Evolutionary conservation across 1,140 invertebrate species (phyloP).

Genomic region (Aphelenchoides fujianensis): DNA sequence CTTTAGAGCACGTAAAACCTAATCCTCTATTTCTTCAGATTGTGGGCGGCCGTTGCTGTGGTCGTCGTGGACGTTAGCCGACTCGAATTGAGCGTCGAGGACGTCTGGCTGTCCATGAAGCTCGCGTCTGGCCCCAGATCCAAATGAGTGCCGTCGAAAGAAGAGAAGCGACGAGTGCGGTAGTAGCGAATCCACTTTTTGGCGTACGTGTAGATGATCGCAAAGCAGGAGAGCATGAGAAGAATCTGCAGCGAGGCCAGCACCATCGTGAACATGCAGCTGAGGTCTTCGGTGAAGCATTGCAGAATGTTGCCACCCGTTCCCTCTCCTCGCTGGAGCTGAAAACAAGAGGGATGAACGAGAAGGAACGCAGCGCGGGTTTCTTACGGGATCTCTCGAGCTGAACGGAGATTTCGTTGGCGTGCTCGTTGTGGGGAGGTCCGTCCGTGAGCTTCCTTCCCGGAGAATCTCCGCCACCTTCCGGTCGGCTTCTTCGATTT

Average conservation of each 20-base stretch:
- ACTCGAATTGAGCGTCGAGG: neutral
- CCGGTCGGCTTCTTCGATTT: neutral
- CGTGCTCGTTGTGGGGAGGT: neutral
- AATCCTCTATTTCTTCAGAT: neutral
- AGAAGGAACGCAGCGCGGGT: neutral
- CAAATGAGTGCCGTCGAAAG: neutral
- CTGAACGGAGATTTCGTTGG: neutral
- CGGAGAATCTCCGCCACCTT: neutral
- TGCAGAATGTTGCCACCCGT: neutral
- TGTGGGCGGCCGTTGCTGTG: neutral
- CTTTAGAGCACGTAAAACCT: too few relatives aligned
- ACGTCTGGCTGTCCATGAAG: neutral
- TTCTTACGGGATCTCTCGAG: constrained; percentile 2
- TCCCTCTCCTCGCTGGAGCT: neutral
- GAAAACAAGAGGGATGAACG: neutral
- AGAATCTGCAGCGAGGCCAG: constrained; percentile 5
- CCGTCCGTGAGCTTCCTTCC: neutral
- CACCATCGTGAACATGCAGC: constrained; percentile 9
- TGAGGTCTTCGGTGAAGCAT: constrained; percentile 16
- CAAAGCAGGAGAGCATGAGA: constrained; percentile 7
- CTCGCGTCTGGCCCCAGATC: neutral
- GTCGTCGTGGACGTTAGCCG: neutral
- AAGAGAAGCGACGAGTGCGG: neutral
- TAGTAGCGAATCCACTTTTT: constrained; percentile 1
- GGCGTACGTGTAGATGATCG: neutral